Percentiles rank a stretch among this genome's conserved stretches.
phyloP scores from a whole-genome alignment of 1,140 invertebrate species.

The Carposina sasakii region DNA sequence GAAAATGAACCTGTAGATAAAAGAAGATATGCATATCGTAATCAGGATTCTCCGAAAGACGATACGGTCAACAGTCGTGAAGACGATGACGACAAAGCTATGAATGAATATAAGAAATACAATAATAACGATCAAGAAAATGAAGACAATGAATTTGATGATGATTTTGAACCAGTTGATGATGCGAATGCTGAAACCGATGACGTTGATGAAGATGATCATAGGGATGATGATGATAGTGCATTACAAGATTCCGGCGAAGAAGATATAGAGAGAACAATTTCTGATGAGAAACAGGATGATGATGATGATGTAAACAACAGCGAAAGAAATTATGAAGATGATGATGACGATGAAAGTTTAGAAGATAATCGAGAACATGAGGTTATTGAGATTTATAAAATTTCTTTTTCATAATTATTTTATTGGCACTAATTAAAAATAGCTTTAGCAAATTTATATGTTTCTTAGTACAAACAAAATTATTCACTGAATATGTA shows the following conservation, averaged over 20 bases:
- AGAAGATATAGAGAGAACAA: conserved; percentile 26
- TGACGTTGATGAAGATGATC: conserved; percentile 35
- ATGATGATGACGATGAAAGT: conserved; percentile 23
- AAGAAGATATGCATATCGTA: conserved; percentile 21
- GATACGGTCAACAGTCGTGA: conserved; percentile 26
- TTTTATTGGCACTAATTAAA: no score
- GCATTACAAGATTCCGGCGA: conserved; percentile 30
- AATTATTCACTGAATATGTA: no score
- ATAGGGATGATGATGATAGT: conserved; percentile 38
- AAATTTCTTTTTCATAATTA: no score
- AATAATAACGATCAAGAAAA: conserved; percentile 32
- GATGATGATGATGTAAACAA: conserved; percentile 27
- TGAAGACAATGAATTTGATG: conserved; percentile 44
- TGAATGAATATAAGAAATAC: conserved; percentile 19
- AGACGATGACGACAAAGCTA: conserved; percentile 32
- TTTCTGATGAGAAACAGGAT: conserved; percentile 27
- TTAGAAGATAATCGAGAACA: no score
- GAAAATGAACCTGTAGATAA: conserved; percentile 31
- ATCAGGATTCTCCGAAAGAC: no score
- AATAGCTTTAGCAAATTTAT: no score
- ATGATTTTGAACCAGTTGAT: conserved; percentile 48
- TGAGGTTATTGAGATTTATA: no score
- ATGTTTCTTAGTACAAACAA: no score
- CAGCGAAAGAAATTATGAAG: conserved; percentile 23
- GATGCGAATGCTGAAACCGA: conserved; percentile 35